Percentiles rank a stretch among this genome's conserved stretches.
Conservation (phyloP, 53 echinoderm and acorn worm genomes). For the Arbacia lixula region DNA sequence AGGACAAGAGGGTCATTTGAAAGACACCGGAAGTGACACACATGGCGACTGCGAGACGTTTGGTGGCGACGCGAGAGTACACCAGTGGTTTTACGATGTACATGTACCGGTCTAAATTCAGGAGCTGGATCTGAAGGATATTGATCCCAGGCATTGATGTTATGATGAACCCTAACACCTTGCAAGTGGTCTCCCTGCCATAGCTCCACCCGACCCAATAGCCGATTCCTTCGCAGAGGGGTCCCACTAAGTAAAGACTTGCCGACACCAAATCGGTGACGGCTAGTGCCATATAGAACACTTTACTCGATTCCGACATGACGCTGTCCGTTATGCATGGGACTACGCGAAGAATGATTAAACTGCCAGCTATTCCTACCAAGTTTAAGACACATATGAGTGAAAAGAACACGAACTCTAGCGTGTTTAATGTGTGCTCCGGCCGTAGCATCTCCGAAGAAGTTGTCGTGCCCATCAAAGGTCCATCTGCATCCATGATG, state of each 20-base stretch:
- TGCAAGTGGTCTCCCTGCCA: background rate
- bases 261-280: background rate
- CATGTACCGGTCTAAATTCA: slow-evolving; percentile 30
- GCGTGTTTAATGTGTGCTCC: too few species aligned
- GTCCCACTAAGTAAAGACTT: background rate
- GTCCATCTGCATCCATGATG: too few species aligned
- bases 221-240: background rate
- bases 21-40: background rate
- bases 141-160: background rate
- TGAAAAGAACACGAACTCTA: background rate
- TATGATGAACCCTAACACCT: background rate
- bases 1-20: background rate
- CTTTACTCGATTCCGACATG: background rate
- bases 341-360: background rate
- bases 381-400: background rate
- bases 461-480: too few species aligned
- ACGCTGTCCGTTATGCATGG: background rate
- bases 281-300: slow-evolving; percentile 7
- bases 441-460: too few species aligned
- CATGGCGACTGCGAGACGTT: background rate
- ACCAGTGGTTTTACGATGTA: slow-evolving; percentile 4
- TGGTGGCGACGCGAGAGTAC: background rate
- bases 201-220: background rate
- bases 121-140: background rate
- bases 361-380: background rate